phyloP scores from a whole-genome alignment of 2,797 vertebrate species.

The Mico argentatus region DNA sequence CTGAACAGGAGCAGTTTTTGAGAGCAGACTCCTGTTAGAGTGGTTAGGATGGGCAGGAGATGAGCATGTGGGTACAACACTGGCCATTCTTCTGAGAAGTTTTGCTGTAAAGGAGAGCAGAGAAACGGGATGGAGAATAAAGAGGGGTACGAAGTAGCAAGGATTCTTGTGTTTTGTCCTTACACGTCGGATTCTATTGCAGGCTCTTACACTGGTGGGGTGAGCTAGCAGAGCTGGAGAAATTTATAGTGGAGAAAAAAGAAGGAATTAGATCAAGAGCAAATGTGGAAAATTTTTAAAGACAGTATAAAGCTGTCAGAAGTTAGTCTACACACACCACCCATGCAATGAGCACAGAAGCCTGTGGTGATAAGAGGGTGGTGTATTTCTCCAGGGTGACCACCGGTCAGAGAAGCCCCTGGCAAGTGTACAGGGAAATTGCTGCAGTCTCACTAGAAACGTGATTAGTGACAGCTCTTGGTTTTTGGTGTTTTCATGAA shows the following conservation, averaged over 20 bases:
- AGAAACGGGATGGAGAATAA: not conserved
- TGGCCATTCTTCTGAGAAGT: not conserved
- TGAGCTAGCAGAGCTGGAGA: not conserved
- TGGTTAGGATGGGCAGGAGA: not conserved
- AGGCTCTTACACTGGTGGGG: not conserved
- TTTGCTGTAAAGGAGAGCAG: not conserved
- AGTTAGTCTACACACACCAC: not conserved
- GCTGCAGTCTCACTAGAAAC: not conserved
- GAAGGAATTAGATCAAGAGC: not conserved
- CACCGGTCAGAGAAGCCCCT: not conserved
- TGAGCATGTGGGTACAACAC: not conserved
- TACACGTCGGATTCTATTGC: not conserved
- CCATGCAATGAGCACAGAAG: not conserved
- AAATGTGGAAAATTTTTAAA: not conserved
- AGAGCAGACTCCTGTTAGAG: not conserved
- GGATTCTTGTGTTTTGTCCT: not conserved
- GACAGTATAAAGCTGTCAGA: not conserved
- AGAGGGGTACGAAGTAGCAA: not conserved
- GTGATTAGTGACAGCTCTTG: not conserved
- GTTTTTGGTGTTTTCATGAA: not conserved
- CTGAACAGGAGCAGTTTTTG: not conserved
- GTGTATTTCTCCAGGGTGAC: too few species aligned
- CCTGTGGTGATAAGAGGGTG: fast-evolving
- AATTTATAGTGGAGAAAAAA: not conserved
- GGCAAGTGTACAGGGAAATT: not conserved